These are phyloP conservation scores for Spodoptera picta DNA, from an alignment of 2,888 invertebrate species.

Conservation along the genomic window DNA sequence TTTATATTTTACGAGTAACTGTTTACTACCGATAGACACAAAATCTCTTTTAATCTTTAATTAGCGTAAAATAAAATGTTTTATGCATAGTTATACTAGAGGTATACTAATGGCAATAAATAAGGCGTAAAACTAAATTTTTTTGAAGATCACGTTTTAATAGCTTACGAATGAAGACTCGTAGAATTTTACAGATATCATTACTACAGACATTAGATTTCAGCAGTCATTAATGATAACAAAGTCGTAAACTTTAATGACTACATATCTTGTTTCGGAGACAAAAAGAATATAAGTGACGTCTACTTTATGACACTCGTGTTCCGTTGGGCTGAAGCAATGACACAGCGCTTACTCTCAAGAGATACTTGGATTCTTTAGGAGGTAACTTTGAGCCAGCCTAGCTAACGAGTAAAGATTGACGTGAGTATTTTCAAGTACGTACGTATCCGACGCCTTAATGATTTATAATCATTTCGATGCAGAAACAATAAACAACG, in stretches of 20 bases:
- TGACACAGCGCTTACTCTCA: slow-evolving; percentile 85
- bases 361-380: slow-evolving; percentile 86
- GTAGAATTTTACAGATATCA: slow-evolving; percentile 19
- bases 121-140: slow-evolving; percentile 20
- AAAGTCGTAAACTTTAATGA: slow-evolving; percentile 44
- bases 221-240: slow-evolving; percentile 39
- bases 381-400: slow-evolving; percentile 76
- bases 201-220: slow-evolving; percentile 31
- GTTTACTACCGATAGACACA: slow-evolving; percentile 1
- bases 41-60: slow-evolving; percentile 26
- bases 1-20: slow-evolving; percentile 4
- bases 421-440: slow-evolving; percentile 78
- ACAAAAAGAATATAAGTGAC: slow-evolving; percentile 26
- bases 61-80: slow-evolving; percentile 34
- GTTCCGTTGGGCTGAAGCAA: slow-evolving; percentile 74
- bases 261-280: slow-evolving; percentile 3
- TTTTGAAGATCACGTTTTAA: slow-evolving; percentile 33
- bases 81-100: slow-evolving; percentile 25
- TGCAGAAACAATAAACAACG: slow-evolving; percentile 63
- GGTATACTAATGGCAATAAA: slow-evolving; percentile 34
- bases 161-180: slow-evolving; percentile 16
- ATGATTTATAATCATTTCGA: slow-evolving; percentile 68
- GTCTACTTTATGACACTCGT: slow-evolving; percentile 60
- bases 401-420: slow-evolving; percentile 84
- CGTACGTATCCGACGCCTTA: slow-evolving; percentile 72